These are phyloP conservation scores for Carassius gibelio DNA, from an alignment of 2,113 vertebrate genomes.

Conservation along the genomic window DNA sequence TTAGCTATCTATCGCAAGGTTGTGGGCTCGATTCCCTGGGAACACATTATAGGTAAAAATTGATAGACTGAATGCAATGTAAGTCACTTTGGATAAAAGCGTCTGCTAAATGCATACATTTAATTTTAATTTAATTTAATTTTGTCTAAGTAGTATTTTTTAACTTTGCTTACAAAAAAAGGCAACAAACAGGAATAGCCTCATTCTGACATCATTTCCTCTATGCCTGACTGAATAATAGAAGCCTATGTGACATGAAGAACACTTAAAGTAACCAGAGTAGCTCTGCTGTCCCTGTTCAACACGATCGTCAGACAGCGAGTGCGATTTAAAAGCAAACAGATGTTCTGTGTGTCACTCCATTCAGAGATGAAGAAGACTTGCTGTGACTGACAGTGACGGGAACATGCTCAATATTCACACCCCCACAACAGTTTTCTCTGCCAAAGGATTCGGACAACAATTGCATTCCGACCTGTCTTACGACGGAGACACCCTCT, in stretches of 20 bases:
- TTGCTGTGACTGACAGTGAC: conserved; percentile 17
- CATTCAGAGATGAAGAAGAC: not conserved
- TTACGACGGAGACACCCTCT: not conserved
- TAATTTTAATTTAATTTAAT: no score
- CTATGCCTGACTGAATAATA: not conserved
- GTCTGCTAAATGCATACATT: no score
- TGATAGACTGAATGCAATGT: no score
- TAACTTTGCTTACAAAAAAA: not conserved
- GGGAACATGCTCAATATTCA: conserved; percentile 5
- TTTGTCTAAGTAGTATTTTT: not conserved
- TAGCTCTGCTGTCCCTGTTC: not conserved
- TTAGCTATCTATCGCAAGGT: not conserved
- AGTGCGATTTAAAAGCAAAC: conserved; percentile 10
- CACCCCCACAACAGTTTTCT: not conserved
- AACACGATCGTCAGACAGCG: not conserved
- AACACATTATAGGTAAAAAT: no score
- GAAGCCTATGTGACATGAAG: not conserved
- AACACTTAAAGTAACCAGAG: not conserved
- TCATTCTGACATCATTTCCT: not conserved
- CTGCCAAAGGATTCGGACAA: conserved; percentile 13
- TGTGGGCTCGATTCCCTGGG: no score
- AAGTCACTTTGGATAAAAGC: no score
- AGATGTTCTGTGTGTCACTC: conserved; percentile 17
- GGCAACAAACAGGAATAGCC: no score
- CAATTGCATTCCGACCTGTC: conserved; percentile 13